Conservation (phyloP, 2,888 invertebrate genomes). For the Chloroclysta siterata region DNA sequence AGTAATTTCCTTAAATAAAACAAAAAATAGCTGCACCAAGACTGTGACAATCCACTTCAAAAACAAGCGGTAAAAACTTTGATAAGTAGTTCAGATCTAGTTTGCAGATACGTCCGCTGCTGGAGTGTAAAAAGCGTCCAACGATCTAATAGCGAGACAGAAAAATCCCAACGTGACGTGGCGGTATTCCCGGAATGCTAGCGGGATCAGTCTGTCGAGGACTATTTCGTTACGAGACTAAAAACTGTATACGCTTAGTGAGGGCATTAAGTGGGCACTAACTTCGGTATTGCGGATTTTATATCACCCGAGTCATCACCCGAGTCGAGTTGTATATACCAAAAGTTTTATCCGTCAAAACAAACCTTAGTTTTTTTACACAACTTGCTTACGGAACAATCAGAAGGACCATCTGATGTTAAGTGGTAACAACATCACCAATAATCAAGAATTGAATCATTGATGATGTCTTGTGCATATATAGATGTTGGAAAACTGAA, state of each 20-base stretch:
- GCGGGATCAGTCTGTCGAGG: conserved; percentile 36
- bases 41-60: conserved; percentile 20
- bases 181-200: conserved; percentile 38
- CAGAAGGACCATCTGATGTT: too few species aligned
- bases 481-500: too few species aligned
- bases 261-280: too few species aligned
- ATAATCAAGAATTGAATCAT: too few species aligned
- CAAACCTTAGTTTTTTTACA: too few species aligned
- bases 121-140: conserved; percentile 40
- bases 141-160: conserved; percentile 44
- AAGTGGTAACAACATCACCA: too few species aligned
- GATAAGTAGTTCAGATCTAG: conserved; percentile 39
- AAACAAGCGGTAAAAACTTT: conserved; percentile 27
- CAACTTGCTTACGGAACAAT: too few species aligned
- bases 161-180: conserved; percentile 50
- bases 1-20: not conserved
- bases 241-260: not conserved
- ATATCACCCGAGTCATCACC: too few species aligned
- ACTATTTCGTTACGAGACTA: conserved; percentile 9
- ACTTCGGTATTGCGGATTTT: too few species aligned
- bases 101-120: conserved; percentile 38
- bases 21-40: conserved; percentile 1
- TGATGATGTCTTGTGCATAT: too few species aligned
- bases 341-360: too few species aligned
- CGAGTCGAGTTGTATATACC: too few species aligned